Base-by-base conservation (phyloP, 2,797 vertebrate species). In the Artibeus jamaicensis region DNA sequence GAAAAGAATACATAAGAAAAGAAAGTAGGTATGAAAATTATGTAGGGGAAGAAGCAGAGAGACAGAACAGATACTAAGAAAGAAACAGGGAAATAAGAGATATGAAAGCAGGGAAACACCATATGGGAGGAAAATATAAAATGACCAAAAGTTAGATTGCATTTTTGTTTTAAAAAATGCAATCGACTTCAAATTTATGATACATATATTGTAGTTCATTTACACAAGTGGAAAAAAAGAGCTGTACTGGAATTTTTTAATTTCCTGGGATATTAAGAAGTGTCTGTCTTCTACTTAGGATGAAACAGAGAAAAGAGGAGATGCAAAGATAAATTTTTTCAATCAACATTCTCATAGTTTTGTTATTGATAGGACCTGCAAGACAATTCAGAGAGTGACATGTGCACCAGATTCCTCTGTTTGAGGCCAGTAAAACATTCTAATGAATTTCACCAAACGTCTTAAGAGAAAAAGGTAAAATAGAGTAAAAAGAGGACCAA, bases 121-220 rank as follows among this genome's bases (percentile, higher is more conserved):
- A 50, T 15, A 85, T 46, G 70, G 15, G 46, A 92, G 37, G 15
- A 82, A 84, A 89, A 39, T 46, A 81, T 11, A 82, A 82, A 94
- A 77, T 42, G 24, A 74, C 26, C 70, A 94, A 85, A 0, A 73
- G 9, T 19, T 39, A 85, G 10, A 53, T 59, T 37, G 46, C 9
- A 71, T 34, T 74, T 68, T 71, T 82, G 55, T 81, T 89, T 91
- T 87, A 79, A 34, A 77, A 81, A 95, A 68, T 55, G 34, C 29
- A 91, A 53, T 9, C 68, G 92, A 78, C n/a, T 92, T 95, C 50
- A 95, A n/a, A 86, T 71, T 46, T 71, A 68, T 88, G 48, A 53
- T 39, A n/a, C 32, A 53, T 2, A 24, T 16, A 65, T 22, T 65
- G 32, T 57, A 11, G 87, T 50, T 94, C 91, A 34, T 77, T 86